Percentiles rank a stretch among this genome's conserved stretches.
Evolutionary conservation across 2,888 invertebrate genomes (phyloP).

Genomic region (Crossocerus cetratus): DNA sequence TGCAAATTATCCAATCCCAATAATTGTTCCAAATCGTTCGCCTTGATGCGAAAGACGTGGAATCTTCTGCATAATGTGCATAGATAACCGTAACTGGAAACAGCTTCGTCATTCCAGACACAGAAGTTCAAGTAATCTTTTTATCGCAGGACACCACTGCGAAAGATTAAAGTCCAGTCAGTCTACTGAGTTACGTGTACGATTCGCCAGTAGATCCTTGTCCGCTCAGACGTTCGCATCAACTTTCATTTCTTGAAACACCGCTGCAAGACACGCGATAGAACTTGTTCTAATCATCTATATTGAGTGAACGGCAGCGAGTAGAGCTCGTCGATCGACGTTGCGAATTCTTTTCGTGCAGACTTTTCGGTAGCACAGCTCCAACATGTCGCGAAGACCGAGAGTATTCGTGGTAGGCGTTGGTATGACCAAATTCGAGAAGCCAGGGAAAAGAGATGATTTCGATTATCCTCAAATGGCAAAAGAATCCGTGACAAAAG

Average conservation of each 20-base stretch:
- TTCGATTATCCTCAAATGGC: slow-evolving; percentile 97
- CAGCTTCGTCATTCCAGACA: slow-evolving; percentile 32
- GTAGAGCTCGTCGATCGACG: not conserved
- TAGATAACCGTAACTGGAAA: slow-evolving; percentile 5
- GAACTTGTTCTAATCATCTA: no score
- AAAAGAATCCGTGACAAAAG: slow-evolving; percentile 93
- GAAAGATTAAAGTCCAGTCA: slow-evolving; percentile 40
- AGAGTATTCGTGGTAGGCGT: slow-evolving; percentile 95
- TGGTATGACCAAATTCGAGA: slow-evolving; percentile 99
- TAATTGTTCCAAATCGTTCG: no score
- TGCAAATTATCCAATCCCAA: no score
- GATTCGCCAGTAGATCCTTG: not conserved
- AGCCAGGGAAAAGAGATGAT: slow-evolving; percentile 88
- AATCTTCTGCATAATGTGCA: no score
- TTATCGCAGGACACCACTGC: slow-evolving; percentile 14
- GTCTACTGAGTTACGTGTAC: not conserved
- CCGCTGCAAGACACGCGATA: no score
- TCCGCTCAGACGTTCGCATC: no score
- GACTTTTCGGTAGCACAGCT: not conserved
- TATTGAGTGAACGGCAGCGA: no score
- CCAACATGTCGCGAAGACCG: slow-evolving; percentile 63
- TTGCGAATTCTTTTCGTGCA: not conserved
- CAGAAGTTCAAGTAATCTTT: slow-evolving; percentile 6
- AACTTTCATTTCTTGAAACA: no score
- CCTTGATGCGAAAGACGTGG: no score